A percentile compares a stretch with the other conserved stretches of the same genome.
Evolutionary conservation across 2,797 vertebrate genomes (phyloP).

Genomic region (Paguma larvata): DNA sequence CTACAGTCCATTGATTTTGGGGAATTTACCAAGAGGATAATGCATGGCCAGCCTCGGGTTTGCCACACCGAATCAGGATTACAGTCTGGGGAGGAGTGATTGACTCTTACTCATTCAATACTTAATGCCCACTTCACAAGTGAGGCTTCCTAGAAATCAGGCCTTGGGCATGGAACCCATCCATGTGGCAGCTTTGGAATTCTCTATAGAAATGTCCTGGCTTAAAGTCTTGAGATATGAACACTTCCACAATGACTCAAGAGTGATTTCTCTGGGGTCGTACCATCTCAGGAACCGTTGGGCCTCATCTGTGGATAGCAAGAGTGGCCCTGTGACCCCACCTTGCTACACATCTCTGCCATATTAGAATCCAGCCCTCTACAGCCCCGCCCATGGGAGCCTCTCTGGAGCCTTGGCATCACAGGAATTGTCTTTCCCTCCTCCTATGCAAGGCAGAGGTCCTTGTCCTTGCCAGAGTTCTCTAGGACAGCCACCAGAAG

Average conservation of each 20-base stretch:
- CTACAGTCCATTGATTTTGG: background rate
- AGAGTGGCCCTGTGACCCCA: background rate
- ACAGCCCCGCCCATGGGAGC: fast-evolving
- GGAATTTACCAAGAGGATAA: background rate
- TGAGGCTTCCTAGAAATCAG: background rate
- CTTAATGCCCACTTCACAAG: background rate
- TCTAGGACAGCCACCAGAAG: background rate
- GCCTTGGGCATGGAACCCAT: background rate
- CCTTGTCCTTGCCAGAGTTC: background rate
- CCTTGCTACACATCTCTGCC: no score
- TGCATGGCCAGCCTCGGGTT: background rate
- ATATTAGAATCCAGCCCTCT: background rate
- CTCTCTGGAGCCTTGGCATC: background rate
- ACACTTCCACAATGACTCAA: background rate
- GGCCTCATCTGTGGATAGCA: background rate
- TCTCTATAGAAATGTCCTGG: background rate
- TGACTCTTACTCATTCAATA: background rate
- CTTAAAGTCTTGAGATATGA: background rate
- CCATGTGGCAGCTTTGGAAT: background rate
- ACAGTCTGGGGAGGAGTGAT: background rate
- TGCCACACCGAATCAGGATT: no score
- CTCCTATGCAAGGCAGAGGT: background rate
- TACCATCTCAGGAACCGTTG: background rate
- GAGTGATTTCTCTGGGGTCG: fast-evolving
- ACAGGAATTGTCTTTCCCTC: background rate